A percentile compares a stretch with the other conserved stretches of the same genome.
Conservation (phyloP, 2,888 invertebrate species). For the Agrochola lota region DNA sequence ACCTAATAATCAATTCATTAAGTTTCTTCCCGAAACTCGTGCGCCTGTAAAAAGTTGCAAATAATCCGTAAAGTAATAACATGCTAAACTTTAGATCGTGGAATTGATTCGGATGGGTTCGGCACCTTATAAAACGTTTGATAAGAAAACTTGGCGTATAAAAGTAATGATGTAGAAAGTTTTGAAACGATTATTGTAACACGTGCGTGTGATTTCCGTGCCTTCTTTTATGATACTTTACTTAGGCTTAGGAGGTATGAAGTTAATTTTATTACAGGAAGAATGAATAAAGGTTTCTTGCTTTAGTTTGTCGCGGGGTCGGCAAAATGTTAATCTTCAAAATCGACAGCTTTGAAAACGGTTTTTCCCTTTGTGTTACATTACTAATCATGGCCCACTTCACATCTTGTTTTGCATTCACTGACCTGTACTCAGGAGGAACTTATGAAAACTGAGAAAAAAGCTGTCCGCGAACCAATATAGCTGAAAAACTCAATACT, state of each 20-base stretch:
- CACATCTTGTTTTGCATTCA: not conserved
- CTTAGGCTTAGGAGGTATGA: conserved; percentile 15
- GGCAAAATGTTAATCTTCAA: not conserved
- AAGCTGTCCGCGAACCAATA: no score
- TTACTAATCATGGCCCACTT: no score
- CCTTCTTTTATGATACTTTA: conserved; percentile 12
- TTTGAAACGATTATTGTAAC: conserved; percentile 47
- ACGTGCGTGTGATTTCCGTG: conserved; percentile 29
- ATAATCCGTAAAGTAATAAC: conserved; percentile 50
- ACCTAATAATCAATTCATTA: conserved; percentile 27
- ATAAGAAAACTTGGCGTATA: conserved; percentile 58
- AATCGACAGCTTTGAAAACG: not conserved
- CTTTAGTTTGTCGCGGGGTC: not conserved
- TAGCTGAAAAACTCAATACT: not conserved
- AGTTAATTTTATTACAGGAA: conserved; percentile 3
- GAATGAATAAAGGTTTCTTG: not conserved
- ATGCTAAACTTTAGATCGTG: conserved; percentile 37
- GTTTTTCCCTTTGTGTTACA: not conserved
- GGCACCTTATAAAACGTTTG: conserved; percentile 50
- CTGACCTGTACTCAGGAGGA: not conserved
- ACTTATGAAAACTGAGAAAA: not conserved
- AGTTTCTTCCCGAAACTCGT: not conserved
- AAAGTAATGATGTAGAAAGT: conserved; percentile 63
- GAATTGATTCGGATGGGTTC: conserved; percentile 58
- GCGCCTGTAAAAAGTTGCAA: conserved; percentile 34